Conservation (phyloP, 2,113 vertebrate genomes). For the Campylorhamphus procurvoides region DNA sequence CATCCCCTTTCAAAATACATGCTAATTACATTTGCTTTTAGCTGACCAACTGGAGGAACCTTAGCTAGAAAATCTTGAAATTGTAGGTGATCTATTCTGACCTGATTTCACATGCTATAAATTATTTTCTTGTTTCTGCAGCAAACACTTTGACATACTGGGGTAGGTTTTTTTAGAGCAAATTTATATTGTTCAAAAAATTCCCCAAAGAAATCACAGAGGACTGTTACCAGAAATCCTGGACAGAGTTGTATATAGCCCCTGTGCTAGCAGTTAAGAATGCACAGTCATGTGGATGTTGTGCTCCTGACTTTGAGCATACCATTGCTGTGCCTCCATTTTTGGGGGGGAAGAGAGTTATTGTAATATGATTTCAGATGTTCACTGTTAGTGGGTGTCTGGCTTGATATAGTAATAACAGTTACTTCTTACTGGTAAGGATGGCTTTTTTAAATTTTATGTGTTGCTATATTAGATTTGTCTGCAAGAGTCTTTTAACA, state of each 20-base stretch:
- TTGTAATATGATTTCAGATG: neutral
- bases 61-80: neutral
- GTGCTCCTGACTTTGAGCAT: neutral
- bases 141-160: neutral
- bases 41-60: neutral
- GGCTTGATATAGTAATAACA: neutral
- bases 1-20: neutral
- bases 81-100: neutral
- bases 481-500: neutral
- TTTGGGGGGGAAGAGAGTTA: neutral
- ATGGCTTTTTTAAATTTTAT: neutral
- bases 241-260: neutral
- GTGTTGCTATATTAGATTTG: neutral
- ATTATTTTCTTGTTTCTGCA: neutral
- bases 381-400: neutral
- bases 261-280: neutral
- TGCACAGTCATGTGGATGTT: neutral
- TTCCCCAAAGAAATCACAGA: neutral
- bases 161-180: neutral
- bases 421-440: neutral
- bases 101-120: neutral
- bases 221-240: neutral
- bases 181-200: neutral
- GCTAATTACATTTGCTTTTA: neutral
- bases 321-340: neutral